Evolutionary conservation across 2,113 vertebrate species (phyloP).

Genomic region (Ramphastos sulfuratus): DNA sequence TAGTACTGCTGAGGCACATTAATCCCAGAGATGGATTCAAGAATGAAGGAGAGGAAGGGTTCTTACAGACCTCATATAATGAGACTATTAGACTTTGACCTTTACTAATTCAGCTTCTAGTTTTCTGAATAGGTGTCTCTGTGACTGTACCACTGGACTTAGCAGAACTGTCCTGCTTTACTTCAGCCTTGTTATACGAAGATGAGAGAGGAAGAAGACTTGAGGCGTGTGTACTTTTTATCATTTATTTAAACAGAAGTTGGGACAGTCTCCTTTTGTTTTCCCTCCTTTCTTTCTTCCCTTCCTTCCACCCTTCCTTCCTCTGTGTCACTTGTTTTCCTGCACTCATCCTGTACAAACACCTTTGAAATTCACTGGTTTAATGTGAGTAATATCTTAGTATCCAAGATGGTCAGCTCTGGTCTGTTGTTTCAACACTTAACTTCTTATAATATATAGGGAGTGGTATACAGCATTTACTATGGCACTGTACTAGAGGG

Average conservation of each 20-base stretch:
- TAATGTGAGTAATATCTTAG: neutral
- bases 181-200: neutral
- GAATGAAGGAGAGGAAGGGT: neutral
- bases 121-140: neutral
- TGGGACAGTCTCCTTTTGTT: neutral
- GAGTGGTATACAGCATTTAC: neutral
- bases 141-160: neutral
- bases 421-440: neutral
- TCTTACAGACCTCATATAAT: neutral
- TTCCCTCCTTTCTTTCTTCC: neutral
- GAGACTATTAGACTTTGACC: neutral
- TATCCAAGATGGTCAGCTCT: neutral
- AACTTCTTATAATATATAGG: neutral
- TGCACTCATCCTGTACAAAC: neutral
- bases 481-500: neutral
- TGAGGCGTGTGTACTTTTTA: neutral
- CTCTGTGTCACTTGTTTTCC: conserved; percentile 6
- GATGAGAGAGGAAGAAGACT: neutral
- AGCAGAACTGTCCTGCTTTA: neutral
- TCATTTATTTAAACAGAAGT: conserved; percentile 9
- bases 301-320: neutral
- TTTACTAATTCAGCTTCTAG: neutral
- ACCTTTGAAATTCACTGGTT: neutral
- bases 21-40: neutral
- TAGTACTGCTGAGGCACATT: neutral